Base-by-base conservation (phyloP, 2,113 vertebrate genomes). In the Corythornis cristatus region DNA sequence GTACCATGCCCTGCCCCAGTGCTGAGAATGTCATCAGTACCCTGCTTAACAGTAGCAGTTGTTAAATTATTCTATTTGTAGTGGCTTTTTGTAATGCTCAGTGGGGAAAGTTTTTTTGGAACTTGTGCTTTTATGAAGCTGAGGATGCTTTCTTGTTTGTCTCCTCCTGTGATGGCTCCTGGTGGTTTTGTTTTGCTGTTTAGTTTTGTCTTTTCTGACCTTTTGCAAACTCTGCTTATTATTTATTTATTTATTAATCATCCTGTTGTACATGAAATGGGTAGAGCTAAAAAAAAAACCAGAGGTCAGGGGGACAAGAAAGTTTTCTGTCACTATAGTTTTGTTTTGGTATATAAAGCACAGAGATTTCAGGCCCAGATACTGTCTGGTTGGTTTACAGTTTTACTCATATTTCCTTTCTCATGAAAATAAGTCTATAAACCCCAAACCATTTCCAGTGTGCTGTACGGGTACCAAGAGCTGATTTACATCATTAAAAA, bases 201-300 rank as follows among this genome's bases (percentile, higher is more conserved):
- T 31, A 15, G 20, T 67, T 73, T 78, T 31, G 6, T 77, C 21
- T 76, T 97, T 79, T 92, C 35, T 98, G 98, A 97, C 98, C 98
- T 98, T 95, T 97, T 91, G 91, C 97, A 98, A 98, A 98, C 78
- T 98, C 96, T 97, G 97, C 94, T 96, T 94, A 61, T 16, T 23
- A 33, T 46, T 31, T 82, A 54, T 64, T 35, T 12, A 97, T 26
- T 82, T 68, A 50, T 37, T 15, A 97, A 97, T 97, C 97, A 97
- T 96, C 96, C 96, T 94, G 88, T 97, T 97, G 97, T 98, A 98
- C 98, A 97, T 97, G 97, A 97, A 85, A 98, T 98, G 97, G 97
- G 97, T 96, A 90, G 97, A 98, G 96, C 97, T 97, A 96, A 96
- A 96, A 97, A 97, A 15, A 97, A 93, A 89, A 58, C 9, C 37